Evolutionary conservation across 1,140 invertebrate genomes (phyloP).

Genomic region (Megathymus violae): DNA sequence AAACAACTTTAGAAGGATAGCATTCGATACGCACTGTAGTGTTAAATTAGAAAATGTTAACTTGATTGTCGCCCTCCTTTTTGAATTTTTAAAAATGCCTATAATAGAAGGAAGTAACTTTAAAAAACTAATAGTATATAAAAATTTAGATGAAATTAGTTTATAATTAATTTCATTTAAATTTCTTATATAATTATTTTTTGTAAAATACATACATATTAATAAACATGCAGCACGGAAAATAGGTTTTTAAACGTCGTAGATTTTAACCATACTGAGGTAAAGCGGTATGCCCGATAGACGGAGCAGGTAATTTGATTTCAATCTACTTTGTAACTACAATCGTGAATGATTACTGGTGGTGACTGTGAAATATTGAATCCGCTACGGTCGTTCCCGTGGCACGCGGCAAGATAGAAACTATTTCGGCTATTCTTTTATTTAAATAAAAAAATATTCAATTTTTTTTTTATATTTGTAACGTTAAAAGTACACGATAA

Average conservation of each 20-base stretch:
- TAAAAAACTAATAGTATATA: no score
- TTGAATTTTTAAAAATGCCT: slow-evolving; percentile 1
- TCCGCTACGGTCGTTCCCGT: slow-evolving; percentile 64
- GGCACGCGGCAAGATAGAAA: slow-evolving; percentile 60
- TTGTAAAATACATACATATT: not conserved
- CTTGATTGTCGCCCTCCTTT: slow-evolving; percentile 36
- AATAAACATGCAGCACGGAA: not conserved
- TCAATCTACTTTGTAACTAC: slow-evolving; percentile 64
- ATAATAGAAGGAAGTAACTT: no score
- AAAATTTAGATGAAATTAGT: no score
- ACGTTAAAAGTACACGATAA: no score
- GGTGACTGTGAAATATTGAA: slow-evolving; percentile 74
- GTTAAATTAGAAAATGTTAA: slow-evolving; percentile 49
- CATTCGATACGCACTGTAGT: slow-evolving; percentile 55
- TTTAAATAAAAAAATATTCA: not conserved
- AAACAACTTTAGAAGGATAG: slow-evolving; percentile 53
- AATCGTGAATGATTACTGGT: slow-evolving; percentile 73
- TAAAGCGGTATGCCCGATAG: slow-evolving; percentile 17
- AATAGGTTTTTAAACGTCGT: not conserved
- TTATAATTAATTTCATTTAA: no score
- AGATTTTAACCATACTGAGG: not conserved
- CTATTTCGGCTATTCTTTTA: slow-evolving; percentile 1
- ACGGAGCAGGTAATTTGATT: slow-evolving; percentile 51
- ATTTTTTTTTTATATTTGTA: no score
- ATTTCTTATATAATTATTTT: no score